Conservation (phyloP, 2,797 vertebrate genomes). For the Mus spretus region DNA sequence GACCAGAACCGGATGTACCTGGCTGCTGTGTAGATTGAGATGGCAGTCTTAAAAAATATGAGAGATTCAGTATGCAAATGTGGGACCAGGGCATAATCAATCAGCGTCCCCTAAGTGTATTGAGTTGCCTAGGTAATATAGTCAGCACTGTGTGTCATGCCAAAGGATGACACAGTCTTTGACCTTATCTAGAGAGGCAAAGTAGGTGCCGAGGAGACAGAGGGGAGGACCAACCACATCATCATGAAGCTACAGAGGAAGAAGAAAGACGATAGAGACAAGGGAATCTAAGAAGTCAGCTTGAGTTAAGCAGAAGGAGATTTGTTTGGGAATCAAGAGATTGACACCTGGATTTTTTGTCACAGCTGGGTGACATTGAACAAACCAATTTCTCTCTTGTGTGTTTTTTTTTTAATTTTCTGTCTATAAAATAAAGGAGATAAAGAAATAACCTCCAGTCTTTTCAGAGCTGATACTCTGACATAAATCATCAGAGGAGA, state of each 20-base stretch:
- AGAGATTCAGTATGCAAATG: slow-evolving; percentile 74
- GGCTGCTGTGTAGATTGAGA: slow-evolving; percentile 52
- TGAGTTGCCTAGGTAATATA: slow-evolving; percentile 71
- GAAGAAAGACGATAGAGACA: not conserved
- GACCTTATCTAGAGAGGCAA: slow-evolving; percentile 70
- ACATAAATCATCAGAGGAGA: not conserved
- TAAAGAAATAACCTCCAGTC: not conserved
- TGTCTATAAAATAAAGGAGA: not conserved
- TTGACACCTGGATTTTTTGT: not conserved
- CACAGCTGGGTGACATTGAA: not conserved
- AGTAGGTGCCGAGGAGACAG: slow-evolving; percentile 25
- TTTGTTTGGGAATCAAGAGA: slow-evolving; percentile 25
- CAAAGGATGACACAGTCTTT: slow-evolving; percentile 75
- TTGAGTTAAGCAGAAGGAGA: slow-evolving; percentile 21
- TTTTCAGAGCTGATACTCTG: slow-evolving; percentile 43
- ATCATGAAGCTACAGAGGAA: slow-evolving; percentile 37
- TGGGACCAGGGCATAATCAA: slow-evolving; percentile 51
- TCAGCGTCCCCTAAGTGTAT: slow-evolving; percentile 77
- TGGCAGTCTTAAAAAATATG: slow-evolving; percentile 66
- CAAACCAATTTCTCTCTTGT: not conserved
- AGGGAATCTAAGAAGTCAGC: slow-evolving; percentile 33
- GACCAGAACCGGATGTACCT: not conserved
- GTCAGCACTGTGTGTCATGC: slow-evolving; percentile 65
- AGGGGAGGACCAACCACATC: not conserved
- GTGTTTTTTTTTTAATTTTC: not conserved